Conservation (phyloP, 2,888 invertebrate genomes). For the Allygus modestus region DNA sequence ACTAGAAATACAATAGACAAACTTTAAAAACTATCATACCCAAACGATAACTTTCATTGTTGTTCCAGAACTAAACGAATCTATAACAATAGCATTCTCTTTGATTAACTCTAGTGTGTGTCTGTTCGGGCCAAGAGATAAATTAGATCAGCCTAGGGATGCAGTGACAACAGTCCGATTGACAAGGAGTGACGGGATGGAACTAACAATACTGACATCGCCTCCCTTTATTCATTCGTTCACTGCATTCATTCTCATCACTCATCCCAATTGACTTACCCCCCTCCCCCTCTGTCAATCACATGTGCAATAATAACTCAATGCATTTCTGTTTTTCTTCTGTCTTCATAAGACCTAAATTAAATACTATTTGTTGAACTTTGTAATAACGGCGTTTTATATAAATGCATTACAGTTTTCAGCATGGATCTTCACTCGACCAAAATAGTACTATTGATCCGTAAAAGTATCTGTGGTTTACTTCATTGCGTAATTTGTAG, state of each 20-base stretch:
- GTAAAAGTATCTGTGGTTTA: no score
- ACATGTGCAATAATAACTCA: constrained; percentile 23
- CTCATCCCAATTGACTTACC: constrained; percentile 23
- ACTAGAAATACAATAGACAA: no score
- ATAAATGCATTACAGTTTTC: no score
- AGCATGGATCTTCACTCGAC: no score
- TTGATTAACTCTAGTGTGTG: not conserved
- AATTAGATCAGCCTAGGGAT: not conserved
- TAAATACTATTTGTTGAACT: no score
- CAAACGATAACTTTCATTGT: no score
- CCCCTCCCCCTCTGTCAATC: not conserved
- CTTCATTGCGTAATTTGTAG: no score
- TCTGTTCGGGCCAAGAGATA: not conserved
- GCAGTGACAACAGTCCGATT: constrained; percentile 16
- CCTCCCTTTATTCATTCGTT: constrained; percentile 7
- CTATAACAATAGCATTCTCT: no score
- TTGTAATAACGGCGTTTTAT: no score
- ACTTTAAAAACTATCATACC: no score
- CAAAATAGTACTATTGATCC: no score
- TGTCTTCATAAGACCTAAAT: not conserved
- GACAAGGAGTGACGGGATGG: constrained; percentile 13
- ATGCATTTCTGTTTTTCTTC: not conserved
- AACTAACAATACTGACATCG: constrained; percentile 11
- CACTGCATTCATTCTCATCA: constrained; percentile 13
- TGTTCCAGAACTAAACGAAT: no score